Evolutionary conservation across 2,797 vertebrate genomes (phyloP), one percentile per base, ranked within the genome.

Genomic region (Okamejei kenojei): DNA sequence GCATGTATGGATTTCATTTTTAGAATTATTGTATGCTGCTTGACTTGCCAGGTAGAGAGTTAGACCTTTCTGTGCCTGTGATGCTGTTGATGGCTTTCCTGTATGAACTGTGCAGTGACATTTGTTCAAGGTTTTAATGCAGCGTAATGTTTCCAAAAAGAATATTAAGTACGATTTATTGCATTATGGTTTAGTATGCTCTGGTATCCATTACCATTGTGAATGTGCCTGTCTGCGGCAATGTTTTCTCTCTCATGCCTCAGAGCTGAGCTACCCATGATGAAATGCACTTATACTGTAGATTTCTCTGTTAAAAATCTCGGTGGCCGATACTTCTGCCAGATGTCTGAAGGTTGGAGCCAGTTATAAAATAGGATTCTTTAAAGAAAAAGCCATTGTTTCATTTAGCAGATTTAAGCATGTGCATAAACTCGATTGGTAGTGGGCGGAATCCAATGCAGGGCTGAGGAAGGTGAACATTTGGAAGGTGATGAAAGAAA

Each of bases 91-190:
- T 88, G 84, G n/a, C 65, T 88, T 88, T 65, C 84, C 32, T 88
- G 63, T 88, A 29, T 88, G 84, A 65, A 35, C 63, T 88, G 84
- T 88, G 84, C n/a, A 32, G 84, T 88, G 84, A 88, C 84, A 88
- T 88, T 88, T 88, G 84, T 88, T 32, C 65, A 88, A 65, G 61
- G 15, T 65, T 88, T 65, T 63, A 88, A 65, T 88, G 61, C 61
- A 65, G 61, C 65, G 61, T 19, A 88, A 68, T 88, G 61, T 63
- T 65, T 61, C 84, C 82, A 88, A 65, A 74, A 65, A 88, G 61
- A 88, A 65, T 86, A 63, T 86, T 65, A 86, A 65, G 58, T 29
- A 65, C 29, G 35, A 35, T 35, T 88, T 21, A 68, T 26, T 88
- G 61, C 61, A 88, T 65, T 88, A 58, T 65, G 61, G 61, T 65